phyloP scores from a whole-genome alignment of 2,113 vertebrate genomes.

The Otocyon megalotis region DNA sequence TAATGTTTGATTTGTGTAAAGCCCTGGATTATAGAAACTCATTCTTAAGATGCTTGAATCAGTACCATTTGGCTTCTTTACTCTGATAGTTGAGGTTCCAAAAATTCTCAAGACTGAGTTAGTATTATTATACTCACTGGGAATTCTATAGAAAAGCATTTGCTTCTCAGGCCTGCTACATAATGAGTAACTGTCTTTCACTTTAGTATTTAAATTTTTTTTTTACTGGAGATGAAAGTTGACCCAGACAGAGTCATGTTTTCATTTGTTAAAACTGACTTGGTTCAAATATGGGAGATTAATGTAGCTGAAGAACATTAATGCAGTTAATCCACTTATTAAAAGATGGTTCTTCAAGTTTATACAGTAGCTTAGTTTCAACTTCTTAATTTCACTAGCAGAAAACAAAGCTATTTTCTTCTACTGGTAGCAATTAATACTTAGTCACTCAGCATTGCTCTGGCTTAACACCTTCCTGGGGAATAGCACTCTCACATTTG shows the following conservation, averaged over 20 bases:
- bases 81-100: not conserved
- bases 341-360: constrained; percentile 44
- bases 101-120: not conserved
- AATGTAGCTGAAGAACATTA: constrained; percentile 47
- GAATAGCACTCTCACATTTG: not conserved
- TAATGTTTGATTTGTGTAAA: not conserved
- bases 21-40: not conserved
- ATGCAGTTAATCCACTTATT: constrained; percentile 64
- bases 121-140: constrained; percentile 1
- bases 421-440: not conserved
- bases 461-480: not conserved
- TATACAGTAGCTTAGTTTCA: constrained; percentile 63
- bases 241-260: not conserved
- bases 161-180: not conserved
- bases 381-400: constrained; percentile 67
- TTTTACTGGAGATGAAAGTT: not conserved
- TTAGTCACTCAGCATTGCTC: constrained; percentile 22
- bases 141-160: constrained; percentile 28
- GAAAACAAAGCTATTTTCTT: not conserved
- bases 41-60: not conserved
- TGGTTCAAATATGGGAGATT: constrained; percentile 56
- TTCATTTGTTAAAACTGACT: constrained; percentile 55
- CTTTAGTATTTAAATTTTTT: not conserved
- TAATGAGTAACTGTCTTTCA: not conserved
- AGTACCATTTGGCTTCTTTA: not conserved